Percentiles rank a stretch among this genome's conserved stretches.
Evolutionary conservation across 2,797 vertebrate species (phyloP).

Genomic region (Mormyrus proboscirostris): DNA sequence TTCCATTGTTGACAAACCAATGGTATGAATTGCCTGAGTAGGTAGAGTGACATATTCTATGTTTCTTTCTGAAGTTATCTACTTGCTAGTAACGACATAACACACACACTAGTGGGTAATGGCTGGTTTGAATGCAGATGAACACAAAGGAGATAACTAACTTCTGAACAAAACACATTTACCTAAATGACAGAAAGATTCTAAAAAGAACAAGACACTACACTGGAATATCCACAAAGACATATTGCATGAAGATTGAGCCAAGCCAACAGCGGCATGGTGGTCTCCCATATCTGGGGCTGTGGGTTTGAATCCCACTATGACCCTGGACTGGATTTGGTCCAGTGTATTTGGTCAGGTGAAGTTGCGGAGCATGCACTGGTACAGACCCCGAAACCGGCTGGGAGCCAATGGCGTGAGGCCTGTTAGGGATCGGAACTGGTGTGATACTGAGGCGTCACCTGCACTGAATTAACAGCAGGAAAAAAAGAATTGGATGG

Average conservation of each 20-base stretch:
- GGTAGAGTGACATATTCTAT: not conserved
- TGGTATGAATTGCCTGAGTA: not conserved
- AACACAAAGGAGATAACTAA: not conserved
- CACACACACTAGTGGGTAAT: not conserved
- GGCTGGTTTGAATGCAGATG: not conserved
- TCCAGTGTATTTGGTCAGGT: not conserved
- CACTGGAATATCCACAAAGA: not conserved
- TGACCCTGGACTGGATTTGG: not conserved
- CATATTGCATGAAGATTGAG: not conserved
- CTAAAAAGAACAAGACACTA: not conserved
- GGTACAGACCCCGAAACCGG: not conserved
- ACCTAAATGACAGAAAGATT: not conserved
- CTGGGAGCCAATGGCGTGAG: not conserved
- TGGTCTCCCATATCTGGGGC: not conserved
- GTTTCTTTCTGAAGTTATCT: not conserved
- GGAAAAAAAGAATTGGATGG: not conserved
- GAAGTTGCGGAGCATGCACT: not conserved
- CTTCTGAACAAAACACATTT: not conserved
- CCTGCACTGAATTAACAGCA: not conserved
- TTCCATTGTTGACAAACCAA: not conserved
- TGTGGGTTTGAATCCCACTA: not conserved
- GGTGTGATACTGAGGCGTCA: not conserved
- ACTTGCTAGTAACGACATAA: not conserved
- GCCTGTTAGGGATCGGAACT: not conserved
- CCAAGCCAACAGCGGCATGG: not conserved